A percentile compares a stretch with the other conserved stretches of the same genome.
phyloP scores from a whole-genome alignment of 2,888 invertebrate genomes.

The Pyrochroa serraticornis region DNA sequence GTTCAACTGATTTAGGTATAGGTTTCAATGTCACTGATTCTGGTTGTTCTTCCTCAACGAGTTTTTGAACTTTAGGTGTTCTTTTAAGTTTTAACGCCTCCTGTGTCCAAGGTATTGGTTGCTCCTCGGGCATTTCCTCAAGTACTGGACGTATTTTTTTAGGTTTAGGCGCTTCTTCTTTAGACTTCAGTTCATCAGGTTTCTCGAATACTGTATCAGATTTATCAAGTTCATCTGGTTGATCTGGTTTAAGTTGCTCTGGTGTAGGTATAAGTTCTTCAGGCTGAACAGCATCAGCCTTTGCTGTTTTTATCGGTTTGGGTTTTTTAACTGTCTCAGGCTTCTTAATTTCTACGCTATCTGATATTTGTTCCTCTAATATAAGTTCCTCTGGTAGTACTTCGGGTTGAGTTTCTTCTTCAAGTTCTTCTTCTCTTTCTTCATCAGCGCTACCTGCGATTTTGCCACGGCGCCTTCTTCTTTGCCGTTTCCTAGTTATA shows the following conservation, averaged over 20 bases:
- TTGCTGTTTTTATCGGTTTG: too few relatives aligned
- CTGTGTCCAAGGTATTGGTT: constrained; percentile 63
- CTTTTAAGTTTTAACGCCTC: constrained; percentile 63
- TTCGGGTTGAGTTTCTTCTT: background rate
- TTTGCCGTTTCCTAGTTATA: too few relatives aligned
- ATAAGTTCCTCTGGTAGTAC: too few relatives aligned
- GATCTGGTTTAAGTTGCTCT: too few relatives aligned
- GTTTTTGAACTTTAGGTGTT: constrained; percentile 39
- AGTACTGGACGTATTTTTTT: background rate
- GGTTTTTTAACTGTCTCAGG: too few relatives aligned
- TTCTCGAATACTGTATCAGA: background rate
- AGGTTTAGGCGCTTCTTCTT: constrained; percentile 4
- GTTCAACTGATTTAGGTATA: constrained; percentile 34
- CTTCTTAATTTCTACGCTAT: constrained; percentile 14
- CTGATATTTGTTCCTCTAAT: too few relatives aligned
- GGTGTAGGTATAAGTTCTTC: too few relatives aligned
- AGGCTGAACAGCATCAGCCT: too few relatives aligned
- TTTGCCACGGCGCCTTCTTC: background rate
- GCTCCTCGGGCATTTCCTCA: background rate
- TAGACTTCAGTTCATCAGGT: background rate
- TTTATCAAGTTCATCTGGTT: constrained; percentile 30
- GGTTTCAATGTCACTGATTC: constrained; percentile 53
- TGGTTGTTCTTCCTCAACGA: constrained; percentile 42
- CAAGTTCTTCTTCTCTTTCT: background rate
- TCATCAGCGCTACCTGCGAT: background rate